Conservation (phyloP, 2,797 vertebrate species). For the Carcharodon carcharias region DNA sequence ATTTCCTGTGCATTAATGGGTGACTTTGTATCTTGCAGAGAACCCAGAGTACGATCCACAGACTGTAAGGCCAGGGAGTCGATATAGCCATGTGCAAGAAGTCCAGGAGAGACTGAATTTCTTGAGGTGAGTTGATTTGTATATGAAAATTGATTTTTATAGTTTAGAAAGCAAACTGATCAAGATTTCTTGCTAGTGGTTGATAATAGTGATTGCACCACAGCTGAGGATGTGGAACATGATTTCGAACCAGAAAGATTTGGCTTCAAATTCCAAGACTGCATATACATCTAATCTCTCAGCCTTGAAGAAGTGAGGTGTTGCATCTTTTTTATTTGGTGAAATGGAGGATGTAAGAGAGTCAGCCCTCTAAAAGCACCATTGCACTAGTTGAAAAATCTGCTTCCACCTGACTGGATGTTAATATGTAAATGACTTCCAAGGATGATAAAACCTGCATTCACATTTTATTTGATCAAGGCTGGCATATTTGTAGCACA, state of each 20-base stretch:
- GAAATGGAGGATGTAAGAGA: constrained; percentile 32
- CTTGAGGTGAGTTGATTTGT: constrained; percentile 67
- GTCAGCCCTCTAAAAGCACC: not conserved
- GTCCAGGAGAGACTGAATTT: constrained; percentile 97
- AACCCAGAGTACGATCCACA: constrained; percentile 97
- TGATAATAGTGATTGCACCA: not conserved
- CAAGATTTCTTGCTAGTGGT: not conserved
- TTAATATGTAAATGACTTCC: not conserved
- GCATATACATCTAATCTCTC: not conserved
- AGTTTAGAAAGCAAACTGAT: not conserved
- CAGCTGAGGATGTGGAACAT: not conserved
- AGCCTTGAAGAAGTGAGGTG: not conserved
- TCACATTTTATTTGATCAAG: not conserved
- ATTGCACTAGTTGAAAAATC: not conserved
- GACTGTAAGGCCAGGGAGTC: constrained; percentile 90
- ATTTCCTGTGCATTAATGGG: not conserved
- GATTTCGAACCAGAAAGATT: not conserved
- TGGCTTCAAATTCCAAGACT: not conserved
- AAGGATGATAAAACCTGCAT: not conserved
- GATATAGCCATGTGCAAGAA: constrained; percentile 97
- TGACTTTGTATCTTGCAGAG: constrained; percentile 58
- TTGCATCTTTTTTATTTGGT: not conserved
- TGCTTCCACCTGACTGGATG: not conserved
- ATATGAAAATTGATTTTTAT: not conserved
- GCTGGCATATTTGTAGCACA: not conserved